These are phyloP conservation scores for Synergus japonicus DNA, from an alignment of 2,888 invertebrate genomes.

Conservation along the genomic window DNA sequence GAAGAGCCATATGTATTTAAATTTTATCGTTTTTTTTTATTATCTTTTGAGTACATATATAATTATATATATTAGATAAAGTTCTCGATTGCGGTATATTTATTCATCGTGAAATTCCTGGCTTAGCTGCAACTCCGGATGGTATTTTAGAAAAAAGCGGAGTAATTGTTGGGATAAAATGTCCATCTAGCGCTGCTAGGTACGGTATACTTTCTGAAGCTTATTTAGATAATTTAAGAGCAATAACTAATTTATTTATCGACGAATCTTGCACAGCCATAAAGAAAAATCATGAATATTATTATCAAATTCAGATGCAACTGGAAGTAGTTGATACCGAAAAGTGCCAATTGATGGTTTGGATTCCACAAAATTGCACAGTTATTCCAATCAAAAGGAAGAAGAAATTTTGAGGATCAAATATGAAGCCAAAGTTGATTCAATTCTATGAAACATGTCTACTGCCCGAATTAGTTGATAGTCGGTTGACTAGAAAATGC, in stretches of 20 bases:
- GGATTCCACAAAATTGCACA: conserved; percentile 24
- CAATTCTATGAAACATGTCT: conserved; percentile 25
- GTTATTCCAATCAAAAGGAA: conserved; percentile 20
- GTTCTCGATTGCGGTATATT: too few relatives aligned
- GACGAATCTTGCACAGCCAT: neutral
- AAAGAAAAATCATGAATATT: conserved; percentile 42
- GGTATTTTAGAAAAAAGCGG: too few relatives aligned
- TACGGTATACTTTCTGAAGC: neutral
- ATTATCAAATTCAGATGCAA: conserved; percentile 51
- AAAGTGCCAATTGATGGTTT: conserved; percentile 35
- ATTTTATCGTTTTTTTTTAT: too few relatives aligned
- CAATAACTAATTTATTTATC: conserved; percentile 7
- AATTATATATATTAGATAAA: too few relatives aligned
- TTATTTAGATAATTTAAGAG: neutral
- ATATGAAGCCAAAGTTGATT: conserved; percentile 22
- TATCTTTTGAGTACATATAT: too few relatives aligned
- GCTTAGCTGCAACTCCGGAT: too few relatives aligned
- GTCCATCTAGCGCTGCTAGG: too few relatives aligned
- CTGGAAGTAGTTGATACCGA: conserved; percentile 40
- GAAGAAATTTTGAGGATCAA: conserved; percentile 38
- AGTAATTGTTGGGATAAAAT: too few relatives aligned
- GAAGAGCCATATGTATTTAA: too few relatives aligned
- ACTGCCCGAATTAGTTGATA: conserved; percentile 2
- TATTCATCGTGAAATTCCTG: too few relatives aligned
- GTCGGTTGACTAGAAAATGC: neutral